Base-by-base conservation (phyloP, 2,113 vertebrate genomes). In the Percopsis transmontana region DNA sequence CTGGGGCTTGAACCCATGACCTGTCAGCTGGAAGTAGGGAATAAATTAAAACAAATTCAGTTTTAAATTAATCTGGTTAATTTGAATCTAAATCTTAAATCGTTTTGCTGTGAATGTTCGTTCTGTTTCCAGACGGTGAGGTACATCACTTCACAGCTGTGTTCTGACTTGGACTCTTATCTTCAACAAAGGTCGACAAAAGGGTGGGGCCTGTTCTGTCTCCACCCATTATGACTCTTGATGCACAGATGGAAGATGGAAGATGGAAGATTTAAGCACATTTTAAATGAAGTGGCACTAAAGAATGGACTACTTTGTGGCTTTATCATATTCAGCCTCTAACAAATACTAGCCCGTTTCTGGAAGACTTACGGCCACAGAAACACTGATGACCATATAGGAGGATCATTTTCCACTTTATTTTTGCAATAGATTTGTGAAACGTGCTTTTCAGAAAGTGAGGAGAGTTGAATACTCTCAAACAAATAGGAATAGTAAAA, bases 81-180 rank as follows among this genome's bases (percentile, higher is more conserved):
- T 33, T 33, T 7, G 5, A n/a, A 33, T 7, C 27, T 33, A 6
- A 33, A 33, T 33, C 8, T 7, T 33, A 33, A 33, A 33, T 33
- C 1, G 5, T 33, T 7, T 33, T 33, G 27, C 27, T 54, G 19
- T 52, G 41, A 76, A 67, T 18, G 62, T 58, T 66, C 38, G 66
- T 54, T 72, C 2, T 79, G 18, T 82, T 83, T 87, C 41, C 85
- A 93, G 92, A 73, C 70, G 81, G 76, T 92, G 85, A 91, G 74
- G 47, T 66, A 56, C 56, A 66, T 52, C 65, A 11, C 48, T 27
- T 27, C 62, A 73, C 74, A 63, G 66, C 75, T 45, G 76, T 68
- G 65, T 58, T 73, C 24, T 52, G 63, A 67, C 27, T 70, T 59
- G 67, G 82, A 45, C 51, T 55, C n/a, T 81, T 63, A 56, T 76